Evolutionary conservation across 1,140 invertebrate genomes (phyloP).

Genomic region (Macrostomum lignano): DNA sequence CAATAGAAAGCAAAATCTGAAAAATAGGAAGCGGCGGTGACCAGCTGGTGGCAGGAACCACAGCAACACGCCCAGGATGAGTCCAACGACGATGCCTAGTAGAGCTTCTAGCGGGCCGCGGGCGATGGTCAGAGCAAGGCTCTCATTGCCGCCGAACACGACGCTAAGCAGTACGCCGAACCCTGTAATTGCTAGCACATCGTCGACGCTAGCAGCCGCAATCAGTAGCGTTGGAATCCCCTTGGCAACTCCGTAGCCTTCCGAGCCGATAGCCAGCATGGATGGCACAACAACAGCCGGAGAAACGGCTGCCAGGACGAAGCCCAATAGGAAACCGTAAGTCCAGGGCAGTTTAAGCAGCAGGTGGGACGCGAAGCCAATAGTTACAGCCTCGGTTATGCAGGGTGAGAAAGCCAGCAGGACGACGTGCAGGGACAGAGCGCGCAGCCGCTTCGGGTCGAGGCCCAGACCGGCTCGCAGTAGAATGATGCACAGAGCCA

Average conservation of each 20-base stretch:
- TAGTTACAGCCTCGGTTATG: background rate
- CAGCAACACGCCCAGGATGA: constrained; percentile 41
- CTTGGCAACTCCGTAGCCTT: constrained; percentile 62
- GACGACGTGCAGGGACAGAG: background rate
- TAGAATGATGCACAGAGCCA: constrained; percentile 1
- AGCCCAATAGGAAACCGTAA: constrained; percentile 18
- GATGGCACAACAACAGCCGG: constrained; percentile 76
- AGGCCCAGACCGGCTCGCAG: constrained; percentile 1
- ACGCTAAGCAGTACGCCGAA: constrained; percentile 36
- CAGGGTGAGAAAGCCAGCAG: background rate
- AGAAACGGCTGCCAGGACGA: constrained; percentile 60
- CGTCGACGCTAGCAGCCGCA: constrained; percentile 59
- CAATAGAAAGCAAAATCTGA: too few species aligned
- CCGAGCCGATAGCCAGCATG: constrained; percentile 46
- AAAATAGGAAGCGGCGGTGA: too few species aligned
- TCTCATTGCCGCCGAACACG: constrained; percentile 17
- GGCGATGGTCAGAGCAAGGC: constrained; percentile 24
- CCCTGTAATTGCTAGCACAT: constrained; percentile 48
- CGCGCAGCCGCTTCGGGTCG: background rate
- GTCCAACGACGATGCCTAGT: constrained; percentile 42
- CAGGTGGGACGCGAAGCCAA: background rate
- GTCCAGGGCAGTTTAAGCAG: background rate
- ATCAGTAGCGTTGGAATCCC: constrained; percentile 81
- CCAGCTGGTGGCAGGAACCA: constrained; percentile 37
- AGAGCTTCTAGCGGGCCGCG: constrained; percentile 47